phyloP scores from a whole-genome alignment of 2,797 vertebrate genomes.

The Neoniphon sammara region DNA sequence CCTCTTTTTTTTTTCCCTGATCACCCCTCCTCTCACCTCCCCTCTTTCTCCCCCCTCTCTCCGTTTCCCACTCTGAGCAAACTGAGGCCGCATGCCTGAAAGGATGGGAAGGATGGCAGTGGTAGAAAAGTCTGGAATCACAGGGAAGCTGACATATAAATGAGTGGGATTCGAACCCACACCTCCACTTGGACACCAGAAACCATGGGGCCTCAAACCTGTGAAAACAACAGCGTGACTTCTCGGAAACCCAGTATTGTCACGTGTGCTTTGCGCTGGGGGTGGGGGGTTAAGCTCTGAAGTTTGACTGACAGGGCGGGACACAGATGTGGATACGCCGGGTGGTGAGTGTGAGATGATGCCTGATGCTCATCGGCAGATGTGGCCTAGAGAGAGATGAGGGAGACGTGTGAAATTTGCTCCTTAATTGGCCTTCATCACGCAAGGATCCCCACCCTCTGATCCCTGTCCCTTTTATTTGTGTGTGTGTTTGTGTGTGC shows the following conservation, averaged over 20 bases:
- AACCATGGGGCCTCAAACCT: not conserved
- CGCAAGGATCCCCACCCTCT: not conserved
- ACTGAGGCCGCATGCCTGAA: not conserved
- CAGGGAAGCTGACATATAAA: not conserved
- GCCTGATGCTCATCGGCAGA: slow-evolving; percentile 47
- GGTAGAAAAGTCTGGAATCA: slow-evolving; percentile 1
- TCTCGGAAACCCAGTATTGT: slow-evolving; percentile 1
- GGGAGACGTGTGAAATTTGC: slow-evolving; percentile 54
- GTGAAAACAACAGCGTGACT: slow-evolving; percentile 1
- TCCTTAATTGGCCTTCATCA: slow-evolving; percentile 65
- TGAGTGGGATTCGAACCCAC: slow-evolving; percentile 1
- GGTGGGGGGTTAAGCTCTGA: not conserved
- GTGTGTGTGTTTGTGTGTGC: not conserved
- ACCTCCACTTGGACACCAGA: not conserved
- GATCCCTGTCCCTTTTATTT: slow-evolving; percentile 12
- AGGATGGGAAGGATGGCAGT: not conserved
- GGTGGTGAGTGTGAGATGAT: slow-evolving; percentile 43
- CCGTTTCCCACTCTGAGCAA: slow-evolving; percentile 13
- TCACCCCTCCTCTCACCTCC: not conserved
- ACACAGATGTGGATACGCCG: slow-evolving; percentile 68
- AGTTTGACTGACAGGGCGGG: slow-evolving; percentile 63
- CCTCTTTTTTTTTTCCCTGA: slow-evolving; percentile 30
- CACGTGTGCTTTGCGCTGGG: slow-evolving; percentile 8
- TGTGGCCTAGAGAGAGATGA: slow-evolving; percentile 45
- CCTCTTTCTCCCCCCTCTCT: not conserved